Conservation (phyloP, 2,113 vertebrate species). For the Rhinichthys klamathensis region DNA sequence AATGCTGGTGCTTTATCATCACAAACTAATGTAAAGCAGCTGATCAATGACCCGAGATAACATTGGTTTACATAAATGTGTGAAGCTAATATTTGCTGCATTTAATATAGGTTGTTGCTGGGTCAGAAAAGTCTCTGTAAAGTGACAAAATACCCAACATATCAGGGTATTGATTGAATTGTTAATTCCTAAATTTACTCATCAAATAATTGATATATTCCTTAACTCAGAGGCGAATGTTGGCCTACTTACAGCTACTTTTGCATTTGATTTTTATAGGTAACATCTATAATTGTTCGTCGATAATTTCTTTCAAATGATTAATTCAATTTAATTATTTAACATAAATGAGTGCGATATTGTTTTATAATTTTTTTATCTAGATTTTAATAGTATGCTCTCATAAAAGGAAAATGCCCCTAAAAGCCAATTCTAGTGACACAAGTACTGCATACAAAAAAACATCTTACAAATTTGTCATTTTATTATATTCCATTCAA, state of each 20-base stretch:
- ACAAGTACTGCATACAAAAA: background rate
- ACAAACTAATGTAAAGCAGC: background rate
- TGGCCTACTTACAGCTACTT: background rate
- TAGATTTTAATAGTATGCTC: background rate
- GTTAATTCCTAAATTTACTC: background rate
- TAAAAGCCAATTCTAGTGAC: background rate
- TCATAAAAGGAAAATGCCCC: background rate
- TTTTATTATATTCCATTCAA: conserved; percentile 7
- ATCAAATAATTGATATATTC: background rate
- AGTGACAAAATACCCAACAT: background rate
- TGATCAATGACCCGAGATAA: conserved; percentile 5
- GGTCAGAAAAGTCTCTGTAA: background rate
- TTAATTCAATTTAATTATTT: background rate
- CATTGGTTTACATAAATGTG: background rate
- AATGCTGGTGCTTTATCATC: background rate
- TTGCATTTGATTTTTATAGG: background rate
- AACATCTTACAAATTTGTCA: background rate
- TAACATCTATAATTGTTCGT: background rate
- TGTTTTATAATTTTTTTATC: background rate
- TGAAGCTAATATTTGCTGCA: background rate
- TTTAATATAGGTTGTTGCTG: background rate
- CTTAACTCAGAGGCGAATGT: background rate
- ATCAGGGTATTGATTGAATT: no score
- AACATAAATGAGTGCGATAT: background rate
- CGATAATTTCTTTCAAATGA: background rate